Percentiles rank a stretch among this genome's conserved stretches.
phyloP scores from a whole-genome alignment of 2,113 vertebrate genomes.

The Formicarius rufipectus region DNA sequence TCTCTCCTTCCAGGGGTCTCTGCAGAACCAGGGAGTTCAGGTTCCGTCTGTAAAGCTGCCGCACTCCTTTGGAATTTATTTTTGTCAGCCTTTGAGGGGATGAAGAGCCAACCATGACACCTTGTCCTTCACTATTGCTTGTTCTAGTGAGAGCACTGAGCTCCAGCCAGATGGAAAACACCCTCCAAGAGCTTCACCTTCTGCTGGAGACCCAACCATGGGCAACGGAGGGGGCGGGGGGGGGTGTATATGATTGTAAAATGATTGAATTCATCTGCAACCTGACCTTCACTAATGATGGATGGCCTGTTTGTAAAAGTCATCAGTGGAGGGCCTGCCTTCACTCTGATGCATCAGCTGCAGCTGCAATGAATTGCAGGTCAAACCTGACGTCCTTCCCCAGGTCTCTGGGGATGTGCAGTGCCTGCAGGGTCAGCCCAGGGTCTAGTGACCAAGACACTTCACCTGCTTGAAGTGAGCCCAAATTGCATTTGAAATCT shows the following conservation, averaged over 20 bases:
- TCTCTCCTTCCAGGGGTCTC: neutral
- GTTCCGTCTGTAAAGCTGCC: neutral
- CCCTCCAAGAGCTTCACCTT: neutral
- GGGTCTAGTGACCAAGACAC: neutral
- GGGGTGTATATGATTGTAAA: constrained; percentile 12
- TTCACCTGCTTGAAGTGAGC: neutral
- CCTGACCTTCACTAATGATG: constrained; percentile 63
- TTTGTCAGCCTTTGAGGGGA: neutral
- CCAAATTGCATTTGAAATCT: neutral
- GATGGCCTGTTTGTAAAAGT: constrained; percentile 2
- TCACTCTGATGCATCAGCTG: constrained; percentile 7
- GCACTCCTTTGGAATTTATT: neutral
- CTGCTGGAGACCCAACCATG: neutral
- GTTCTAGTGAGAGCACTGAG: neutral
- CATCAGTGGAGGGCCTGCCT: neutral
- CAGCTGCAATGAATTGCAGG: neutral
- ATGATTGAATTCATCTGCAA: constrained; percentile 47
- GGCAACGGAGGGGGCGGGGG: neutral
- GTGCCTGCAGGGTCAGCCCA: neutral
- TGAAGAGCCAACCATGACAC: fast-evolving
- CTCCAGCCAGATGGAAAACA: neutral
- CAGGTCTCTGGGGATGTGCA: neutral
- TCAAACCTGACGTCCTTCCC: neutral
- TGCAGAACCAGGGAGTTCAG: neutral
- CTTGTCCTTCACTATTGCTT: neutral